These are phyloP conservation scores for Gymnocephalus cernua DNA, from an alignment of 2,113 vertebrate genomes.

Conservation along the genomic window DNA sequence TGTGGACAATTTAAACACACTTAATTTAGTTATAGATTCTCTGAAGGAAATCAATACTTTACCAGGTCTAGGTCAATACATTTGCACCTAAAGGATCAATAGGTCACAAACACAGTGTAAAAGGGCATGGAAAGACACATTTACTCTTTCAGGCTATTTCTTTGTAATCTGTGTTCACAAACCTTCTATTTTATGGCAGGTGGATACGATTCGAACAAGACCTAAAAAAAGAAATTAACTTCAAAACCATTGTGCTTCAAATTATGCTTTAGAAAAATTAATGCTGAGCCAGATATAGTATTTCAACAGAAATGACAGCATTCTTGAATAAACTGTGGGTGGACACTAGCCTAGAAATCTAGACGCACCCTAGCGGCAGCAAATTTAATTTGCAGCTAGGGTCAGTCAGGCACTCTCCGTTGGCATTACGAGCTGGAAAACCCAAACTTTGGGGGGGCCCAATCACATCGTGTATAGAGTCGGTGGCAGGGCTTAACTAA, in stretches of 20 bases:
- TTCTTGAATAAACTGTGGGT: slow-evolving; percentile 17
- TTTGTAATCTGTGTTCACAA: slow-evolving; percentile 17
- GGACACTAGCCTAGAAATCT: no score
- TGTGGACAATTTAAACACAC: slow-evolving; percentile 34
- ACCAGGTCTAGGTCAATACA: slow-evolving; percentile 40
- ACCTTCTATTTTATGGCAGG: not conserved
- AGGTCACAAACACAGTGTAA: slow-evolving; percentile 29
- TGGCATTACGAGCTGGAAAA: no score
- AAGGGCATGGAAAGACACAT: slow-evolving; percentile 16
- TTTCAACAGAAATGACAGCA: not conserved
- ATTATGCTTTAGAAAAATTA: slow-evolving; percentile 1
- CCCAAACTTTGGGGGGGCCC: no score
- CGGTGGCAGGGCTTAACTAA: no score
- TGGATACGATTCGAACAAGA: not conserved
- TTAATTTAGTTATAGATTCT: slow-evolving; percentile 56
- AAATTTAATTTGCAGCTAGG: no score
- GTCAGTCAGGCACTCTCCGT: no score
- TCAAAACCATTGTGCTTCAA: not conserved
- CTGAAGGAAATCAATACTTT: slow-evolving; percentile 52
- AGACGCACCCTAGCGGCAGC: no score
- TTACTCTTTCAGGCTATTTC: not conserved
- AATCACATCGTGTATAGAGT: no score
- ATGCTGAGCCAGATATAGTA: not conserved
- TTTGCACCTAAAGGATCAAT: slow-evolving; percentile 58
- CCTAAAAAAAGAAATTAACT: not conserved